Evolutionary conservation across 2,888 invertebrate genomes (phyloP), one percentile per base, ranked within the genome.

Genomic region (Xanthorhoe spadicearia): DNA sequence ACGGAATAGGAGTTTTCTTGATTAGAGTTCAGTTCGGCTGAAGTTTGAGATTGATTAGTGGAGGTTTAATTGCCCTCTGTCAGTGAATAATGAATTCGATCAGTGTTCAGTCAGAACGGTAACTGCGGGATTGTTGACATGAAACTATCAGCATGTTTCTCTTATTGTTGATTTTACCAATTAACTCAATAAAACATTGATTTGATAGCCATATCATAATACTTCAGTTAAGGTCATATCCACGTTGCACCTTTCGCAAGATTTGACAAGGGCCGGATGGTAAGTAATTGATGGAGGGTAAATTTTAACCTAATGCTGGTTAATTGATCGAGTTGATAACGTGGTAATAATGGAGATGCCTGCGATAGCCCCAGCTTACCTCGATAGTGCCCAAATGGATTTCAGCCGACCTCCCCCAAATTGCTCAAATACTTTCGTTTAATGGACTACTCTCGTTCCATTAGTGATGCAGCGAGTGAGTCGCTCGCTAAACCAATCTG

Each of bases 21-120:
- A 93, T 93, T 92, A 92, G 92, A 93, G 92, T 92, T 92, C 91
- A 90, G 90, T 87, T 88, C 86, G 86, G 87, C 84, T 90, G 87
- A 92, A 92, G 92, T 92, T 92, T 92, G 88, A 92, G 92, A 92
- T 93, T 93, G 92, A 93, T 93, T 93, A 92, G 92, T 92, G 87
- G 88, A 87, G 91, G 85, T 92, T 92, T 93, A 93, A 92, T 92
- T 91, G 90, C 90, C 92, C 89, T 86, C 86, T 86, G 88, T 86
- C 86, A 87, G 89, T 92, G 90, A 92, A 91, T 93, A 93, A 93
- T 92, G 90, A 92, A 91, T 89, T 88, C 90, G 89, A 92, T 92
- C 90, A 92, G 87, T 83, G 83, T 78, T 78, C 80, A 86, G 86
- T 89, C 87, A 87, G 85, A 83, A 83, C 51, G 85, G 82, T 83